Base-by-base conservation (phyloP, 1,140 invertebrate genomes). In the Copidosoma floridanum region DNA sequence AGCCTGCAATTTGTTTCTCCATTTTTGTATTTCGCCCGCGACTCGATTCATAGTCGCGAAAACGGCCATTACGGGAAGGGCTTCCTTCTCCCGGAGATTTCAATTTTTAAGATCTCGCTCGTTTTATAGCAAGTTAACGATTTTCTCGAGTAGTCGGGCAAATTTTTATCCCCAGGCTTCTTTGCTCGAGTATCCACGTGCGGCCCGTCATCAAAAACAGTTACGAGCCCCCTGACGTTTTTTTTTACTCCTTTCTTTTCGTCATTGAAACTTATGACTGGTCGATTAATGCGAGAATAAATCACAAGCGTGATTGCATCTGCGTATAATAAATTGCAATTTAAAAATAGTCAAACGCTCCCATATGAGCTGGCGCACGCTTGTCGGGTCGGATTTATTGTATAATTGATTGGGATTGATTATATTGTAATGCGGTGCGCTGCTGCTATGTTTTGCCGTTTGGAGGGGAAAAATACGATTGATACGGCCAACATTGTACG, bases 1-100 rank as follows among this genome's bases (percentile, higher is more conserved):
- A 46, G 52, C 47, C 57, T 29, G 16, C 35, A 23, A 58, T 52
- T 58, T 58, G 21, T 41, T 44, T 51, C 51, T 50, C 50, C 38
- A 8, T 44, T 57, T 40, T 6, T 32, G 8, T 18, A 29, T 27
- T 16, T 1, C 2, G 7, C 18, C 1, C 14, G n/a, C 4, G 11
- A 21, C 37, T 38, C 10, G 37, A 37, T 51, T 51, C 32, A 37
- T 37, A 16, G 6, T 23, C 12, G 29, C 32, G 14, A 21, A 37
- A 50, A 32, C 8, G 8, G n/a, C 20, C 27, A 23, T 40, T 18
- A 12, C 4, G 29, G n/a, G 21, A 32, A 8, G 7, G 12, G 40
- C 2, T 18, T 20, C 4, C 21, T 24, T 53, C 24, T 20, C 11
- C 21, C 23, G 40, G 10, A 27, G 16, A 41, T 27, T 40, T 12